A percentile compares a stretch with the other conserved stretches of the same genome.
These are phyloP conservation scores for Odontothrips loti DNA, from an alignment of 2,888 invertebrate genomes.

Conservation along the genomic window DNA sequence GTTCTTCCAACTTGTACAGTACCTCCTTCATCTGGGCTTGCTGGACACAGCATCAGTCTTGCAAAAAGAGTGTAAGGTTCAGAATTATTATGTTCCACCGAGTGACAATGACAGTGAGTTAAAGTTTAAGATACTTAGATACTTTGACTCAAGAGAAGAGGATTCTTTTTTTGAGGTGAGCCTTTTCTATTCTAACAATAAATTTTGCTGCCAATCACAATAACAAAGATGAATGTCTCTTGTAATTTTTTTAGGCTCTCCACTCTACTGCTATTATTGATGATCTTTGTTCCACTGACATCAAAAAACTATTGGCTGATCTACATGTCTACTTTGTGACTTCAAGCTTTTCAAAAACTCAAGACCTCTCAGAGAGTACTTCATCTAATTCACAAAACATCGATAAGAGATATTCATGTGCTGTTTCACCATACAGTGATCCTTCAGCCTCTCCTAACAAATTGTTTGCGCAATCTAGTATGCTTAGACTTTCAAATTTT, in stretches of 20 bases:
- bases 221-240: neutral
- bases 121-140: neutral
- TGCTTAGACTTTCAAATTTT: constrained; percentile 39
- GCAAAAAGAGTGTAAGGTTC: neutral
- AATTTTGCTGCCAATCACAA: neutral
- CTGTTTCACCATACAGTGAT: no score
- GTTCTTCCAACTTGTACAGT: neutral
- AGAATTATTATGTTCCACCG: neutral
- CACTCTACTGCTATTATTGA: no score
- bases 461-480: no score
- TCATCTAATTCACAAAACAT: no score
- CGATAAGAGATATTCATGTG: no score
- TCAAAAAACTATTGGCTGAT: neutral
- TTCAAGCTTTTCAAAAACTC: no score
- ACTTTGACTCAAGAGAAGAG: neutral
- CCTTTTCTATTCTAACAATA: neutral
- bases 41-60: neutral
- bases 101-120: neutral
- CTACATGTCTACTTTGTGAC: neutral
- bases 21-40: neutral
- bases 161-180: neutral
- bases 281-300: neutral
- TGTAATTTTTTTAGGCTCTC: neutral
- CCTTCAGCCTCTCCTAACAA: no score
- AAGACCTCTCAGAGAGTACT: no score